Conservation (phyloP, 1,140 invertebrate genomes). For the Homarus americanus region DNA sequence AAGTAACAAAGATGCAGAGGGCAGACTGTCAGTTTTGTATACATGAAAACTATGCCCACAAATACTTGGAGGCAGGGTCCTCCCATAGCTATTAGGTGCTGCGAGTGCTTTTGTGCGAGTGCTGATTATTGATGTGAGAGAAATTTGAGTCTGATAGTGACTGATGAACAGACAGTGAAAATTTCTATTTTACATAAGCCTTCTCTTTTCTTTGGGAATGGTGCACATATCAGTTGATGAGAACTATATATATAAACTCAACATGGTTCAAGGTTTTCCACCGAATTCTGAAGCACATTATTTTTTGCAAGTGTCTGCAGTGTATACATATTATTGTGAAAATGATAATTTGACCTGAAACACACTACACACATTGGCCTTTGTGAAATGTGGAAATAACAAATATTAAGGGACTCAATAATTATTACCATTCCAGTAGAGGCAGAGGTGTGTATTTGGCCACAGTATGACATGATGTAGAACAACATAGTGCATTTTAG, state of each 20-base stretch:
- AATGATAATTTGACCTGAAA: constrained; percentile 24
- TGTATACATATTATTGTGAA: constrained; percentile 28
- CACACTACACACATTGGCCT: constrained; percentile 36
- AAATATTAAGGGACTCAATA: constrained; percentile 34
- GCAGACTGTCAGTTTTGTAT: constrained; percentile 6
- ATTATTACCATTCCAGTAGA: constrained; percentile 39
- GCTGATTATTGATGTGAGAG: constrained; percentile 43
- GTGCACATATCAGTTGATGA: constrained; percentile 58
- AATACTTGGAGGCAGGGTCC: constrained; percentile 25
- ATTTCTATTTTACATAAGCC: constrained; percentile 50
- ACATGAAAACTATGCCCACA: constrained; percentile 17
- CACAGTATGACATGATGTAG: constrained; percentile 7
- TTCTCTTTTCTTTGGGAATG: constrained; percentile 51
- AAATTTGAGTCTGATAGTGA: constrained; percentile 32
- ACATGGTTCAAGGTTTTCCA: constrained; percentile 21
- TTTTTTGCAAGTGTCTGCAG: constrained; percentile 11
- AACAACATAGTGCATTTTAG: neutral
- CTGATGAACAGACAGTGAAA: constrained; percentile 34
- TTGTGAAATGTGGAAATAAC: constrained; percentile 15
- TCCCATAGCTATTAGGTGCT: constrained; percentile 58
- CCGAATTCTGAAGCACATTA: neutral
- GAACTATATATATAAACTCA: constrained; percentile 9
- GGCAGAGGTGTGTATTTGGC: constrained; percentile 12
- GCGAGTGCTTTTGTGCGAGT: constrained; percentile 58
- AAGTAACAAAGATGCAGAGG: constrained; percentile 7